Evolutionary conservation across 2,888 invertebrate genomes (phyloP).

Genomic region (Dryomyza anilis): DNA sequence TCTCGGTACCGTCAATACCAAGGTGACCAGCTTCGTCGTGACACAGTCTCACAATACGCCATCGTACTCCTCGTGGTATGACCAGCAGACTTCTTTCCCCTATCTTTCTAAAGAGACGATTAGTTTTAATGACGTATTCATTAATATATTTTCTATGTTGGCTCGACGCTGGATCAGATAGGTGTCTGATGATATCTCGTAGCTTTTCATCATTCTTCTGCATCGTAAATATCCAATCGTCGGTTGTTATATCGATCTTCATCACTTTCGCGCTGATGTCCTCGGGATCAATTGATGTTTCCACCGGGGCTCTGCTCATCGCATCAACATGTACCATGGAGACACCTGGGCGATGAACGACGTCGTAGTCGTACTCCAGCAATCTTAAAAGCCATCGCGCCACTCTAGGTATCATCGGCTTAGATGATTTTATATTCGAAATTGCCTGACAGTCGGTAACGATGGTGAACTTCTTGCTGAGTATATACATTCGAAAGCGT

Average conservation of each 20-base stretch:
- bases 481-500: constrained; percentile 31
- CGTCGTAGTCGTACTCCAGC: constrained; percentile 10
- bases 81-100: constrained; percentile 5
- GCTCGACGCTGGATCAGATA: background rate
- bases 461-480: constrained; percentile 31
- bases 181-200: constrained; percentile 12
- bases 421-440: constrained; percentile 25
- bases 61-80: constrained; percentile 21
- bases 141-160: constrained; percentile 1
- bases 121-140: constrained; percentile 21
- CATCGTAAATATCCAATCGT: constrained; percentile 31
- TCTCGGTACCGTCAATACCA: constrained; percentile 16
- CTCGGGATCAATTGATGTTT: constrained; percentile 17
- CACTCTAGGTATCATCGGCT: constrained; percentile 14
- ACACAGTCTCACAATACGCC: constrained; percentile 30
- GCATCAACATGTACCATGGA: constrained; percentile 50
- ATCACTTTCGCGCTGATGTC: constrained; percentile 1
- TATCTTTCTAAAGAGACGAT: background rate
- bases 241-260: constrained; percentile 16
- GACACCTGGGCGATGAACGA: constrained; percentile 30
- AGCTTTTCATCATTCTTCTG: constrained; percentile 30
- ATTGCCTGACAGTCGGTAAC: constrained; percentile 26
- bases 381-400: constrained; percentile 27
- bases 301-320: constrained; percentile 38
- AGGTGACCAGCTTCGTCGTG: constrained; percentile 33